Base-by-base conservation (phyloP, 2,888 invertebrate genomes). In the Acanthosepion lycidas region DNA sequence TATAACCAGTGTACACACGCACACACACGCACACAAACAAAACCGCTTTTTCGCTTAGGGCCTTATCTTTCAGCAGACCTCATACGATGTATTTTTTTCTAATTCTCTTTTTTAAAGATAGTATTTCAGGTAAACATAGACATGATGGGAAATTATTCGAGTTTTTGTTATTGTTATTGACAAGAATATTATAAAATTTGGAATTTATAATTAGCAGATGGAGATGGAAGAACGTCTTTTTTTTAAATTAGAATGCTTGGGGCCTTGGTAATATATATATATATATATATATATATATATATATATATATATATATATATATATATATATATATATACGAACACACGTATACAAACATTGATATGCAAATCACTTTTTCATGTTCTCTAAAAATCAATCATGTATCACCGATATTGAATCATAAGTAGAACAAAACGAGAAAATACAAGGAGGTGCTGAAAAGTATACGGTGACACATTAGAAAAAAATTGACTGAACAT, bases 91-190 rank as follows among this genome's bases (percentile, higher is more conserved):
- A 15, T 78, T 59, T 78, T n/a, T n/a, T 3, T 78, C n/a, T n/a
- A n/a, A 15, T 59, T 59, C 6, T 59, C 20, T 59, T 59, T 59
- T 59, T 20, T n/a, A 78, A 78, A 78, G n/a, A 78, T 78, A 78
- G n/a, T 78, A 78, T 78, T 78, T 78, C n/a, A n/a, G n/a, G n/a
- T 78, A 78, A 78, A 78, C 78, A 78, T 59, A 59, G 59, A 59
- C 59, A 59, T 26, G n/a, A 15, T n/a, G 33, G 78, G 78, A 78
- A 78, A 78, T 78, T 78, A 78, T 78, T 15, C n/a, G 12, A n/a
- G 59, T 78, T 78, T 78, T 78, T n/a, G n/a, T 78, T 78, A 78
- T n/a, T 78, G 78, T 78, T 78, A n/a, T 78, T 78, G n/a, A 23
- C 78, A 78, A 59, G 59, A 59, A n/a, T n/a, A n/a, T 78, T 78